phyloP scores from a whole-genome alignment of 2,888 invertebrate species.

The Ochropacha duplaris region DNA sequence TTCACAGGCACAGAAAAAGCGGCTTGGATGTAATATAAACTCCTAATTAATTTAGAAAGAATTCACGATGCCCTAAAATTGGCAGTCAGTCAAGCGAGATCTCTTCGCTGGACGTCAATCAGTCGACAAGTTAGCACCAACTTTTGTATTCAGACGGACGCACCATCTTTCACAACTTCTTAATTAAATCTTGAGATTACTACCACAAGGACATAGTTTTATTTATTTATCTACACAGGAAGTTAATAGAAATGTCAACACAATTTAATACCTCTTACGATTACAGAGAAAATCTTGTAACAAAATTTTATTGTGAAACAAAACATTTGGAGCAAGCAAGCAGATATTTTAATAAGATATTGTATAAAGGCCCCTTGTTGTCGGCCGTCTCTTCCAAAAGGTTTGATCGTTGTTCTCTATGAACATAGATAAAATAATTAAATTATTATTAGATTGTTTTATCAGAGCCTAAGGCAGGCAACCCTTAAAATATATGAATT shows the following conservation, averaged over 20 bases:
- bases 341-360: not conserved
- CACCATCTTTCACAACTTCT: not conserved
- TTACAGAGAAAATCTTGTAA: not conserved
- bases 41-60: not conserved
- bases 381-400: not conserved
- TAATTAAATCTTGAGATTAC: not conserved
- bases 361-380: not conserved
- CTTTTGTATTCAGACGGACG: not conserved
- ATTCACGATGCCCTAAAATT: not conserved
- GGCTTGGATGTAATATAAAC: not conserved
- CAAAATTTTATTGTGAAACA: not conserved
- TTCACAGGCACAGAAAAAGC: not conserved
- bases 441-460: not conserved
- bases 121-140: not conserved
- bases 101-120: not conserved
- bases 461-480: not conserved
- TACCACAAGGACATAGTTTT: not conserved
- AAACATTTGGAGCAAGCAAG: not conserved
- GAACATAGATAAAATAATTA: not conserved
- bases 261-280: not conserved
- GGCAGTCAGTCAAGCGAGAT: not conserved
- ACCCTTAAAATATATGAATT: not conserved
- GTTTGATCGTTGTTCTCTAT: not conserved
- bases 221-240: not conserved
- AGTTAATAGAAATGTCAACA: not conserved